Evolutionary conservation across 2,888 invertebrate genomes (phyloP).

Genomic region (Tiliacea aurago): DNA sequence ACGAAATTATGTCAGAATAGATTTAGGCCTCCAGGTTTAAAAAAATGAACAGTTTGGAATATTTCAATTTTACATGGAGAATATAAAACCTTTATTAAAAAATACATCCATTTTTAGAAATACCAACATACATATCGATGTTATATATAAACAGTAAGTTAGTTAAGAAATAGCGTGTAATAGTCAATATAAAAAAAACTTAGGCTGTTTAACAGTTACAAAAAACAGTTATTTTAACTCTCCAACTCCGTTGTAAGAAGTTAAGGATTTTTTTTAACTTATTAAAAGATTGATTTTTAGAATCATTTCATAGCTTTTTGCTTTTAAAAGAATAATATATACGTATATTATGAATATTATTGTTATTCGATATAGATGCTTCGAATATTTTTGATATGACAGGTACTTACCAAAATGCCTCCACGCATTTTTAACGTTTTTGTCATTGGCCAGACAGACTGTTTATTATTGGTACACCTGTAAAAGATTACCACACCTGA

Average conservation of each 20-base stretch:
- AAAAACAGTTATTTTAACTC: constrained; percentile 69
- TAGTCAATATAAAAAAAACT: constrained; percentile 86
- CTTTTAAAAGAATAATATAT: constrained; percentile 79
- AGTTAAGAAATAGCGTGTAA: constrained; percentile 81
- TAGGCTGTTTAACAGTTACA: constrained; percentile 88
- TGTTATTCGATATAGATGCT: constrained; percentile 71
- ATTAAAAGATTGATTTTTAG: constrained; percentile 67
- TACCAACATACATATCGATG: constrained; percentile 90
- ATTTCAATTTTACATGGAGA: constrained; percentile 75
- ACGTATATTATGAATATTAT: constrained; percentile 78
- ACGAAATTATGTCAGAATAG: constrained; percentile 79
- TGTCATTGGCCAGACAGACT: not conserved
- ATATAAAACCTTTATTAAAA: constrained; percentile 71
- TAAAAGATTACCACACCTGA: constrained; percentile 11
- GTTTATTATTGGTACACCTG: not conserved
- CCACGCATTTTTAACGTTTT: constrained; percentile 4
- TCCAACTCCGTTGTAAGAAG: constrained; percentile 63
- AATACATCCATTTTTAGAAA: constrained; percentile 84
- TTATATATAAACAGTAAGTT: constrained; percentile 86
- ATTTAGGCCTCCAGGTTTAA: constrained; percentile 76
- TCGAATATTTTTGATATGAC: constrained; percentile 61
- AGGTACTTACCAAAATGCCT: constrained; percentile 25
- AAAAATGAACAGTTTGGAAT: constrained; percentile 74
- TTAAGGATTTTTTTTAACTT: constrained; percentile 62
- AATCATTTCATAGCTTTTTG: constrained; percentile 77